Base-by-base conservation (phyloP, 1,140 invertebrate species). In the Lerema accius region DNA sequence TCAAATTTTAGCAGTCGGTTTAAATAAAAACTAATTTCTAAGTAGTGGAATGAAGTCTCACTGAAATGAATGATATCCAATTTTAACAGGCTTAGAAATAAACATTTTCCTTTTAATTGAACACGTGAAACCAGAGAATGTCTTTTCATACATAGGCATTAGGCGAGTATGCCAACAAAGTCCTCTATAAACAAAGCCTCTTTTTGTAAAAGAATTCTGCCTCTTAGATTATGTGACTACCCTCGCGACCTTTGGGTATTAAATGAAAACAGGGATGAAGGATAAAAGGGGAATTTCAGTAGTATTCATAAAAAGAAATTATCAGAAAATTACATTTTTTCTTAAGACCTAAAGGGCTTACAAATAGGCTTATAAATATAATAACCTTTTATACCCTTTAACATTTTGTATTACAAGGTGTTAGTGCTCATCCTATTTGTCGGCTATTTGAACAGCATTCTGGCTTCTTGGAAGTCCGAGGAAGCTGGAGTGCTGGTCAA, bases 221-320 rank as follows among this genome's bases (percentile, higher is more conserved):
- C 40, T 45, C 53, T 15, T 15, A 56, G 53, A 56, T 56, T 45
- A 56, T 56, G 42, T 56, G 40, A 45, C 19, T 56, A 56, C 16
- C 40, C 53, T 40, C 19, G n/a, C 13, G 53, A 56, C 40, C 53
- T 56, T 45, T 49, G 45, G 40, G 40, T 42, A 56, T 56, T 56
- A 40, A 56, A 37, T 15, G 35, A 43, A 55, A 42, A 55, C 26
- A 55, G 15, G 15, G 51, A 42, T 32, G 17, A 56, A 56, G 28
- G 40, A 56, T 45, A 32, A 40, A 26, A 23, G 23, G 14, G 43
- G 43, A 56, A 17, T 45, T 43, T 56, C 16, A 49, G 15, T 43
- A 40, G 13, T 32, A 45, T 32, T 56, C 9, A 32, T 15, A 32
- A 3, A 15, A 42, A 56, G 16, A 56, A 28, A 56, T 55, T 42